Evolutionary conservation across 2,113 vertebrate species (phyloP).

Genomic region (Spea bombifrons): DNA sequence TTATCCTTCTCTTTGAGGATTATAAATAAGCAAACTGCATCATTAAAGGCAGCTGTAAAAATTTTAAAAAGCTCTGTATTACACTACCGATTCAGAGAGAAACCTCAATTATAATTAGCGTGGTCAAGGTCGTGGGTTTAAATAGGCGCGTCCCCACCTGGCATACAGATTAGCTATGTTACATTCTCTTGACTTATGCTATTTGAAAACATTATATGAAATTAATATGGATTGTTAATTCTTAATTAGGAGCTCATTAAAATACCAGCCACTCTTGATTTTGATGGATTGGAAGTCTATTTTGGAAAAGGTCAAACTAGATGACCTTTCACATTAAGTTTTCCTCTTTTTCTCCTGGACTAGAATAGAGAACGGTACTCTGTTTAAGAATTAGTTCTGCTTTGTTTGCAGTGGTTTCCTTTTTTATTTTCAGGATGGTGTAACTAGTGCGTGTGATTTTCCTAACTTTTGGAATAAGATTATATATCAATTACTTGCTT

Average conservation of each 20-base stretch:
- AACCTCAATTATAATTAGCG: slow-evolving; percentile 26
- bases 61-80: slow-evolving; percentile 31
- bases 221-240: slow-evolving; percentile 65
- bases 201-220: slow-evolving; percentile 57
- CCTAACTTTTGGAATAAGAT: too few species aligned
- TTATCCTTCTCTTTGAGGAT: slow-evolving; percentile 1
- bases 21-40: slow-evolving; percentile 24
- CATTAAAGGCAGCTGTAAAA: slow-evolving; percentile 12
- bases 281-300: slow-evolving; percentile 60
- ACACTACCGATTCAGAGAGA: slow-evolving; percentile 18
- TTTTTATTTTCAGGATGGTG: too few species aligned
- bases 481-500: too few species aligned
- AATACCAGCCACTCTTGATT: slow-evolving; percentile 49
- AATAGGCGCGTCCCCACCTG: slow-evolving; percentile 43
- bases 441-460: too few species aligned
- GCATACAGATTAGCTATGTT: slow-evolving; percentile 36
- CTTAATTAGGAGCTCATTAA: slow-evolving; percentile 68
- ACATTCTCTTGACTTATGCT: slow-evolving; percentile 49
- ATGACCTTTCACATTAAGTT: slow-evolving; percentile 52
- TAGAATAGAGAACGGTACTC: neutral
- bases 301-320: slow-evolving; percentile 45
- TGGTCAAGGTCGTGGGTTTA: slow-evolving; percentile 44
- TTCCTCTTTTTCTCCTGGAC: slow-evolving; percentile 43
- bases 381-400: neutral
- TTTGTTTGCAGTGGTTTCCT: too few species aligned